Percentiles rank a stretch among this genome's conserved stretches.
phyloP scores from a whole-genome alignment of 23 tunicate species.

The Ascidia mentula region DNA sequence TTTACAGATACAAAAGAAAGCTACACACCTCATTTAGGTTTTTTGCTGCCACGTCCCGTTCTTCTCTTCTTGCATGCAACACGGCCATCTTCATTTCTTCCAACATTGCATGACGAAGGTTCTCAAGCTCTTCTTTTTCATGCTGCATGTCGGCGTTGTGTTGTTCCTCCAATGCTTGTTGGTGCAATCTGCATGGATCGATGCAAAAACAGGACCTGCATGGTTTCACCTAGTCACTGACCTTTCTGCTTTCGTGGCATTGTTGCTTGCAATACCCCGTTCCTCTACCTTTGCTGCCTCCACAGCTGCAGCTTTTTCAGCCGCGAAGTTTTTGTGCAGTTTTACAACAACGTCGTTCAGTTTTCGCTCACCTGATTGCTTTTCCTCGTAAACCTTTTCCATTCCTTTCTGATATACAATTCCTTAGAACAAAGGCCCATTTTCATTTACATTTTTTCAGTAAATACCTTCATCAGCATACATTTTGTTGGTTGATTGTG shows the following conservation, averaged over 20 bases:
- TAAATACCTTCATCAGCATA: no score
- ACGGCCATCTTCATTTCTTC: slow-evolving; percentile 32
- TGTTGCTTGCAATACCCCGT: slow-evolving; percentile 18
- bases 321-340: slow-evolving; percentile 45
- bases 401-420: slow-evolving; percentile 27
- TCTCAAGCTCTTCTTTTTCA: slow-evolving; percentile 21
- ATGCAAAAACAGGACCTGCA: neutral
- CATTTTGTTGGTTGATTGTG: no score
- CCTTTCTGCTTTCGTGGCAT: slow-evolving; percentile 7
- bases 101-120: slow-evolving; percentile 11
- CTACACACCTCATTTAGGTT: neutral
- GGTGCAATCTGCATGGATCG: neutral
- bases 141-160: slow-evolving; percentile 10
- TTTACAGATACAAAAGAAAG: neutral
- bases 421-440: no score
- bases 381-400: slow-evolving; percentile 41
- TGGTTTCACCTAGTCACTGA: no score
- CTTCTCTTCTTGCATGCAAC: neutral
- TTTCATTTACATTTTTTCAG: no score
- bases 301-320: slow-evolving; percentile 48
- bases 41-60: neutral
- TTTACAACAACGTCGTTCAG: slow-evolving; percentile 40
- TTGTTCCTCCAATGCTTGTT: slow-evolving; percentile 22
- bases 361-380: slow-evolving; percentile 48
- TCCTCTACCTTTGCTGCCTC: slow-evolving; percentile 41